phyloP scores from a whole-genome alignment of 2,797 vertebrate species.

The Phalanger gymnotis region DNA sequence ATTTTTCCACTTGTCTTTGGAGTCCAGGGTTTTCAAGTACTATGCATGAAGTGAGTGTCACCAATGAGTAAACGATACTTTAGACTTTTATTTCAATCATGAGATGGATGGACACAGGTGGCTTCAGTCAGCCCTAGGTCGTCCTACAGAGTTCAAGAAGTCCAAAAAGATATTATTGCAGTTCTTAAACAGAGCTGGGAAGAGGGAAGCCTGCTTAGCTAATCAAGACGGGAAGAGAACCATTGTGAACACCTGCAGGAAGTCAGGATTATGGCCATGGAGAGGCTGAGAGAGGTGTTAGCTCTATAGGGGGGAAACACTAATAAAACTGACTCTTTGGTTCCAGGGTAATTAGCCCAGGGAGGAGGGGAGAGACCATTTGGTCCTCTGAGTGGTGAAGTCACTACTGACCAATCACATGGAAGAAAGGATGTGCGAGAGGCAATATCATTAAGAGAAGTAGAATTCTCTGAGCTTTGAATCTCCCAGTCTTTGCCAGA shows the following conservation, averaged over 20 bases:
- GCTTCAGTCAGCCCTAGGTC: background rate
- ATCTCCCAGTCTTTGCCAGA: background rate
- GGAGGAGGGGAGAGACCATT: background rate
- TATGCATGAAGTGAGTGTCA: background rate
- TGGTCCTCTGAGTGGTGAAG: conserved; percentile 21
- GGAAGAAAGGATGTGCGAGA: background rate
- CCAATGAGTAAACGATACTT: background rate
- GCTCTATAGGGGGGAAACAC: background rate
- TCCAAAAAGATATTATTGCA: background rate
- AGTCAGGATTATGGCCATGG: background rate
- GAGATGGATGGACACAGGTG: background rate
- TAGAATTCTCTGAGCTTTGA: background rate
- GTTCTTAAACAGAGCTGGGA: conserved; percentile 6
- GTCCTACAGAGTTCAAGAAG: background rate
- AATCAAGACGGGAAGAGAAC: conserved; percentile 2
- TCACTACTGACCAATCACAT: conserved; percentile 11
- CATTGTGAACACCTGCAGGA: background rate
- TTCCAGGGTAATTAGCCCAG: background rate
- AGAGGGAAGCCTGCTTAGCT: background rate
- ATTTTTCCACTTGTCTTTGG: background rate
- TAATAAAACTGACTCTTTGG: background rate
- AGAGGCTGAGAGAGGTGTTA: conserved; percentile 31
- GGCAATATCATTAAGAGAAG: conserved; percentile 43
- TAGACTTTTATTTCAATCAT: conserved; percentile 6
- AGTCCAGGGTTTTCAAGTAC: background rate